phyloP scores from a whole-genome alignment of 1,140 invertebrate species.

The Drosophila saltans region DNA sequence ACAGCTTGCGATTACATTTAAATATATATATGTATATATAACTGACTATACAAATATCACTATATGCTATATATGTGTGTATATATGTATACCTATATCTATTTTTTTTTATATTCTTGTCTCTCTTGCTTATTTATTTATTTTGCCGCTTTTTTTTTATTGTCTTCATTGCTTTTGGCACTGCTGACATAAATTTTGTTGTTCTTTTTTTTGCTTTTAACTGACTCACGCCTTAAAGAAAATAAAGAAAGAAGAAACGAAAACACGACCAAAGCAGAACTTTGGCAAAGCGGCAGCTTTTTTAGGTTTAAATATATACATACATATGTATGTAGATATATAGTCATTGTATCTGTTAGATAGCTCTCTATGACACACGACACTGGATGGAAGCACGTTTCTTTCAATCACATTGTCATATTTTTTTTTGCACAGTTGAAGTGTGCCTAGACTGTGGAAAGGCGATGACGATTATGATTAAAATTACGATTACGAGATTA shows the following conservation, averaged over 20 bases:
- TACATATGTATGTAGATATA: neutral
- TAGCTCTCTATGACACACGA: constrained; percentile 72
- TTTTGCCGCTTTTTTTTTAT: constrained; percentile 70
- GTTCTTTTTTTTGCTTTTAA: constrained; percentile 51
- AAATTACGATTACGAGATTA: neutral
- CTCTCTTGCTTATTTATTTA: constrained; percentile 63
- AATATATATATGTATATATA: constrained; percentile 24
- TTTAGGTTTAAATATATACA: constrained; percentile 18
- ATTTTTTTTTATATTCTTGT: constrained; percentile 18
- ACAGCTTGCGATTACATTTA: constrained; percentile 52
- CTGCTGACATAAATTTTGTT: constrained; percentile 80
- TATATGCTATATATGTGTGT: constrained; percentile 21
- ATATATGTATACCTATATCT: constrained; percentile 27
- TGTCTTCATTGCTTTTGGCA: constrained; percentile 71
- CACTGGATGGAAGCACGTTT: constrained; percentile 62
- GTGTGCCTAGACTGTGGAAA: constrained; percentile 79
- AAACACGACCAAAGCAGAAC: constrained; percentile 26
- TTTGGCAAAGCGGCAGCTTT: constrained; percentile 30
- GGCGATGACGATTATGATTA: constrained; percentile 29
- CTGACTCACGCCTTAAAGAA: constrained; percentile 70
- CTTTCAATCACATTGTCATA: constrained; percentile 30
- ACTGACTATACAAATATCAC: constrained; percentile 1
- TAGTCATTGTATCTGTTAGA: constrained; percentile 61
- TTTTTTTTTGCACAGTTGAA: constrained; percentile 72
- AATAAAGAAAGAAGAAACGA: constrained; percentile 23